Conservation (phyloP, 2,797 vertebrate genomes). For the Myripristis jacobus region DNA sequence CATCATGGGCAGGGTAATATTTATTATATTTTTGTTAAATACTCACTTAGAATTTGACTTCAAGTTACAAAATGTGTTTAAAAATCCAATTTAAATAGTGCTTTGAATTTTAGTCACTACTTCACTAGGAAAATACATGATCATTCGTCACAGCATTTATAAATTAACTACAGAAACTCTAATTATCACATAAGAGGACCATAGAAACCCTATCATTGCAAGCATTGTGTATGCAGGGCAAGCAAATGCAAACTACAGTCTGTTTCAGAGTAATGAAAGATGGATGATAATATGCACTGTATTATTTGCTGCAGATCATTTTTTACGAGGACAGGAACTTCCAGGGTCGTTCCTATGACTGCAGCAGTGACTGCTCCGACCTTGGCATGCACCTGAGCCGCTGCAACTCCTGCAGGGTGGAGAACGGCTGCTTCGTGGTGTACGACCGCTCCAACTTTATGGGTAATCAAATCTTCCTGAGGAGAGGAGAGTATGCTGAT, state of each 20-base stretch:
- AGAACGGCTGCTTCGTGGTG: conserved; percentile 78
- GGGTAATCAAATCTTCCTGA: conserved; percentile 80
- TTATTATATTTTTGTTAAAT: conserved; percentile 2
- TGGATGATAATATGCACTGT: neutral
- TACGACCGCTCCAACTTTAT: conserved; percentile 77
- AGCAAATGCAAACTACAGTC: neutral
- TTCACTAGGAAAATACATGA: neutral
- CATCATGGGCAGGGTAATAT: conserved; percentile 76
- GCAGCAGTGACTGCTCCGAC: conserved; percentile 77
- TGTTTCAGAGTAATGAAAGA: neutral
- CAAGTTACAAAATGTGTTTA: neutral
- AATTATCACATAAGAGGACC: neutral
- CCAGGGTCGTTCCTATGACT: conserved; percentile 78
- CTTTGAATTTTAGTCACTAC: neutral
- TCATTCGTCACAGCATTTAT: neutral
- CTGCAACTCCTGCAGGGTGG: conserved; percentile 80
- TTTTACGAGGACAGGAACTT: conserved; percentile 82
- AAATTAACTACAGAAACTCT: neutral
- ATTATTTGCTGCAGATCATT: conserved; percentile 63
- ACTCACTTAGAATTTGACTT: too few species aligned
- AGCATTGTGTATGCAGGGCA: neutral
- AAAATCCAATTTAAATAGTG: neutral
- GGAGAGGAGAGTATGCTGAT: conserved; percentile 79
- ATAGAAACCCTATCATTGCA: neutral
- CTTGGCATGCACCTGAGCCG: conserved; percentile 76